A percentile compares a stretch with the other conserved stretches of the same genome.
These are phyloP conservation scores for Plodia interpunctella DNA, from an alignment of 1,140 invertebrate genomes.

Conservation along the genomic window DNA sequence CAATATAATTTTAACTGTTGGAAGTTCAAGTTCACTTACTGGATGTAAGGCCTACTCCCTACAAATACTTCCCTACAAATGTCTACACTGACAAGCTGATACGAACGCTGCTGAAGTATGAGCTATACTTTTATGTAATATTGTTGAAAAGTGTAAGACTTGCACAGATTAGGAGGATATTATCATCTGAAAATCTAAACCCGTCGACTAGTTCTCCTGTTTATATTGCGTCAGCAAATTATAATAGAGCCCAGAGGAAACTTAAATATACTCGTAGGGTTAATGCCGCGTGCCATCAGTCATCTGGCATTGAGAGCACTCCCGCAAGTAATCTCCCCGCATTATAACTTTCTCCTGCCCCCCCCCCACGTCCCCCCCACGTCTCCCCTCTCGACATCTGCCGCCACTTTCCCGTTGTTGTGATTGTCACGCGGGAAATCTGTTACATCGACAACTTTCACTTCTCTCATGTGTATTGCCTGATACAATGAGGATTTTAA, in stretches of 20 bases:
- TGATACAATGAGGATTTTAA: not conserved
- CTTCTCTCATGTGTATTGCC: not conserved
- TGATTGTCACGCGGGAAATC: conserved; percentile 13
- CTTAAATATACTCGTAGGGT: not conserved
- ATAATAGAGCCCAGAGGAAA: not conserved
- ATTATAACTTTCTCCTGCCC: conserved; percentile 11
- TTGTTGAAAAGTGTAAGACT: no score
- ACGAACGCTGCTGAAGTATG: no score
- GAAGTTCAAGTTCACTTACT: no score
- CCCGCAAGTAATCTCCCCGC: conserved; percentile 12
- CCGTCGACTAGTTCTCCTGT: no score
- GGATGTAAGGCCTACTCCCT: no score
- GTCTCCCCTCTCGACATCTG: not conserved
- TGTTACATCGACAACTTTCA: conserved; percentile 4
- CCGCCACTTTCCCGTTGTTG: conserved; percentile 5
- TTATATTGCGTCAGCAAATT: not conserved
- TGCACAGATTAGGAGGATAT: no score
- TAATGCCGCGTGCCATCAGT: not conserved
- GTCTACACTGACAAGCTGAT: no score
- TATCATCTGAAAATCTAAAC: no score
- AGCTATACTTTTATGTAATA: no score
- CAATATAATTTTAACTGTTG: no score
- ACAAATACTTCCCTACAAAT: no score
- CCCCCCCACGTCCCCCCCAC: not conserved
- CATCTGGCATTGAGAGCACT: conserved; percentile 5